Conservation (phyloP, 1,140 invertebrate genomes). For the Macrocentrus cingulum region DNA sequence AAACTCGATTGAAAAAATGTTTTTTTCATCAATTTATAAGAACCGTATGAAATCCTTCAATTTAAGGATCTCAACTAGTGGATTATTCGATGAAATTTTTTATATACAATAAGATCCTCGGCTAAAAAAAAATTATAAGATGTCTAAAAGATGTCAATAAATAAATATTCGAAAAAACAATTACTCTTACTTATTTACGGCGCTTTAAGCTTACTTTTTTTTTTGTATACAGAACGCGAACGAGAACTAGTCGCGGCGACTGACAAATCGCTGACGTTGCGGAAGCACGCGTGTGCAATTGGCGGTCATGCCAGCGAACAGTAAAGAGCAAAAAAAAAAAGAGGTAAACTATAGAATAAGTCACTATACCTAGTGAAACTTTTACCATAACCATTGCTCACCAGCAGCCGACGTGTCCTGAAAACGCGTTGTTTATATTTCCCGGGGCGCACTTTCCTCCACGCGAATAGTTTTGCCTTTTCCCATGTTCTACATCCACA, state of each 20-base stretch:
- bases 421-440: slow-evolving; percentile 37
- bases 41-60: no score
- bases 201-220: no score
- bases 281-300: slow-evolving; percentile 26
- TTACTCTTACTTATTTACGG: no score
- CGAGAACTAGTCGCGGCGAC: neutral
- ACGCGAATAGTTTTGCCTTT: neutral
- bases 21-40: no score
- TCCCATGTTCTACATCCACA: neutral
- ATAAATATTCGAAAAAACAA: no score
- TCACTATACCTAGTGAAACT: slow-evolving; percentile 27
- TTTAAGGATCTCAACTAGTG: no score
- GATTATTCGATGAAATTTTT: no score
- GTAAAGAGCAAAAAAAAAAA: slow-evolving; percentile 3
- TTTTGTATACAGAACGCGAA: no score
- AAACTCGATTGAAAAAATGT: no score
- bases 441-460: slow-evolving; percentile 22
- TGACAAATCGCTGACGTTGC: slow-evolving; percentile 34
- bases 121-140: no score
- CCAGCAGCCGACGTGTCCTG: slow-evolving; percentile 29
- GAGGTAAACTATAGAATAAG: slow-evolving; percentile 5
- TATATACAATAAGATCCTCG: no score
- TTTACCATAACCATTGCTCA: slow-evolving; percentile 42
- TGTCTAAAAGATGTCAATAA: no score
- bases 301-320: slow-evolving; percentile 21